Conservation (phyloP, 2,113 vertebrate genomes). For the Coturnix japonica region DNA sequence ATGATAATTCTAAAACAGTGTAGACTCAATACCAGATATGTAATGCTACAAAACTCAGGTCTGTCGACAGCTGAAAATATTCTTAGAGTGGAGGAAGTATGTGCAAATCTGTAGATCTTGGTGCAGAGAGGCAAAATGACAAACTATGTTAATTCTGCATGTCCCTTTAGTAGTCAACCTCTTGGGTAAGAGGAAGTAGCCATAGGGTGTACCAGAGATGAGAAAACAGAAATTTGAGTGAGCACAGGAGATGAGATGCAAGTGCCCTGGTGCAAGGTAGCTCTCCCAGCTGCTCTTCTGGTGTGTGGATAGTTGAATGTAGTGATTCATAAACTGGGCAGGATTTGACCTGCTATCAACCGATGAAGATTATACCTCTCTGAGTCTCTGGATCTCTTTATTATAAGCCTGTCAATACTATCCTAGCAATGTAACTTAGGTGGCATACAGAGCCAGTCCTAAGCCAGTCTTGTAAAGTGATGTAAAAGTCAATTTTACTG, state of each 20-base stretch:
- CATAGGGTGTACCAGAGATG: not conserved
- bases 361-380: not conserved
- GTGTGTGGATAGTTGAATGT: not conserved
- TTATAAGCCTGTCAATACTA: not conserved
- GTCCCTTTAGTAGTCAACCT: not conserved
- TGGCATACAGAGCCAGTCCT: not conserved
- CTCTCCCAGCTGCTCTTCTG: not conserved
- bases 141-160: not conserved
- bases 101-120: rapidly evolving
- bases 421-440: not conserved
- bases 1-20: not conserved
- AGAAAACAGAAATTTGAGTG: not conserved
- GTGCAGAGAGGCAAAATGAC: not conserved
- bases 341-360: not conserved
- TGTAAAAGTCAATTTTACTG: not conserved
- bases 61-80: not conserved
- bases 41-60: not conserved
- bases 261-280: not conserved
- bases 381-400: not conserved
- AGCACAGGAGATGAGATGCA: not conserved
- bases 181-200: not conserved
- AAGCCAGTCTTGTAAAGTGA: not conserved
- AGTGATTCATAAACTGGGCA: not conserved
- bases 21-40: not conserved
- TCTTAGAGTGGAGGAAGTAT: not conserved